Percentiles rank a stretch among this genome's conserved stretches.
phyloP scores from a whole-genome alignment of 2,797 vertebrate genomes.

The Rhinoraja longicauda region DNA sequence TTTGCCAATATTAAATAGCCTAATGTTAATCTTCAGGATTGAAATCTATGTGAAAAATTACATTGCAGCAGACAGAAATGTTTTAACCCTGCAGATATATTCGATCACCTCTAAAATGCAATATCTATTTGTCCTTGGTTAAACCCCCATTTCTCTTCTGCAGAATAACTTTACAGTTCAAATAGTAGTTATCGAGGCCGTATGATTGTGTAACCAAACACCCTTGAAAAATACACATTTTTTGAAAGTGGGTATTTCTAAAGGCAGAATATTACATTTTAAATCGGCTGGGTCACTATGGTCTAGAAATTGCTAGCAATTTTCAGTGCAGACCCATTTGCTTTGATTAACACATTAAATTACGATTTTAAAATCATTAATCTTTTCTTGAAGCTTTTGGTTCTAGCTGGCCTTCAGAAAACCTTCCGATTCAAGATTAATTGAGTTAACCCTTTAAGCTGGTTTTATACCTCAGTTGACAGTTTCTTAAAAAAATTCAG shows the following conservation, averaged over 20 bases:
- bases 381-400: conserved; percentile 37
- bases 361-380: conserved; percentile 32
- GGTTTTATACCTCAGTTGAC: conserved; percentile 22
- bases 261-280: conserved; percentile 1
- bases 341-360: conserved; percentile 23
- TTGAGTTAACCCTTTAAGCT: conserved; percentile 25
- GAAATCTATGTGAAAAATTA: conserved; percentile 8
- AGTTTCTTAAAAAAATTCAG: background rate
- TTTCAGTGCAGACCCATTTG: conserved; percentile 23
- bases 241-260: conserved; percentile 17
- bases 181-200: conserved; percentile 45
- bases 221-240: conserved; percentile 34
- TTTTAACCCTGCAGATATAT: background rate
- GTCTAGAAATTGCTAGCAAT: background rate
- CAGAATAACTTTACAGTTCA: conserved; percentile 43
- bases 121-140: background rate
- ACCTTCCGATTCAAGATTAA: conserved; percentile 32
- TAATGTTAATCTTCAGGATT: background rate
- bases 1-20: background rate
- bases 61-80: background rate
- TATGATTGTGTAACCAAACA: conserved; percentile 51
- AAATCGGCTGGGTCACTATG: background rate
- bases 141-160: background rate
- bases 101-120: background rate
- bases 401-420: conserved; percentile 37